Conservation (phyloP, 2,113 vertebrate genomes). For the Hiodon tergisus region DNA sequence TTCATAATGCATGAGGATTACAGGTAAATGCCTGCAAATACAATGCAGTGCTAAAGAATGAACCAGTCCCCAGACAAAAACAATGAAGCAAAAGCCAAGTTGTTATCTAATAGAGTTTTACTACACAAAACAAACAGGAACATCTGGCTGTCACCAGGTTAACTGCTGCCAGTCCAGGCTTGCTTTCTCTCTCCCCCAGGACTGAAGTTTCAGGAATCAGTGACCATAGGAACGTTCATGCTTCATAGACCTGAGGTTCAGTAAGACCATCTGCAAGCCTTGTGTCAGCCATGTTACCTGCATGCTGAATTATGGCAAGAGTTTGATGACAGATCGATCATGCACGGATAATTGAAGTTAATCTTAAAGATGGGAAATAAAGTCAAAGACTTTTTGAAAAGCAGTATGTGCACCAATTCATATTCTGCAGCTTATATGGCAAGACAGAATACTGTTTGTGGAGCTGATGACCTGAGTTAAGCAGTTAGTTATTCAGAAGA, state of each 20-base stretch:
- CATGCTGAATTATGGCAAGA: neutral
- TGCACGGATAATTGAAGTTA: neutral
- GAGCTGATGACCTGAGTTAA: no score
- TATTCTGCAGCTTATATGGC: no score
- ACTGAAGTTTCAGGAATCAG: neutral
- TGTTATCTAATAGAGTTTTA: neutral
- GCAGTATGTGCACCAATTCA: neutral
- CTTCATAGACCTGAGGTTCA: neutral
- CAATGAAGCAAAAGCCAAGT: neutral
- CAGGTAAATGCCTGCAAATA: neutral
- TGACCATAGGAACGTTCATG: neutral
- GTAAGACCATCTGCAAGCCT: neutral
- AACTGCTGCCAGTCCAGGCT: neutral
- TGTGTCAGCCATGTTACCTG: neutral
- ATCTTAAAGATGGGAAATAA: neutral
- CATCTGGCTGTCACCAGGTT: constrained; percentile 11
- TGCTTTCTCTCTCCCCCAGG: neutral
- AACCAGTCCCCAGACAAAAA: neutral
- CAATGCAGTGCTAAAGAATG: no score
- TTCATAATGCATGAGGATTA: neutral
- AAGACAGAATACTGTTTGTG: no score
- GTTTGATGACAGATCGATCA: neutral
- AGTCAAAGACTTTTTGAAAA: neutral
- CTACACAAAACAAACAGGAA: neutral
- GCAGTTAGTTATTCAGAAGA: no score